Evolutionary conservation across 2,888 invertebrate genomes (phyloP).

Genomic region (Petrolisthes cinctipes): DNA sequence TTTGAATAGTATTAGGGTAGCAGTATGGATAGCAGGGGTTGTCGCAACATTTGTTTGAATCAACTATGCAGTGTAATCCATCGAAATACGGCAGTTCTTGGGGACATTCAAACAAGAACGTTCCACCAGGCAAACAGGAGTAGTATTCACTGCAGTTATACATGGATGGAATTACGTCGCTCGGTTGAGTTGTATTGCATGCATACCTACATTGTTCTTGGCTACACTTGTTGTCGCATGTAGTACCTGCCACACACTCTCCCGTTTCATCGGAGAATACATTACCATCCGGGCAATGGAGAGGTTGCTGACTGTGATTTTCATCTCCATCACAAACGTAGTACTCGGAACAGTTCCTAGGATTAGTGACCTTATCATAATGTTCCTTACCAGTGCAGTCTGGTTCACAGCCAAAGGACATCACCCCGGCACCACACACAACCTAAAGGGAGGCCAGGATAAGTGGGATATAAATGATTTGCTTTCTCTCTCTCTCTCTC

Average conservation of each 20-base stretch:
- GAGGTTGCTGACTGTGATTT: background rate
- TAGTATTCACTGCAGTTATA: background rate
- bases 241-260: too few relatives aligned
- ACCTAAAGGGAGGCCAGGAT: background rate
- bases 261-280: background rate
- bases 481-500: background rate
- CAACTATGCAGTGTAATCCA: background rate
- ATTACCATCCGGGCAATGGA: background rate
- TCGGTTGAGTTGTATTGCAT: too few relatives aligned
- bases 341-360: background rate
- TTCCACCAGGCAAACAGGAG: background rate
- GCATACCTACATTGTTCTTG: too few relatives aligned
- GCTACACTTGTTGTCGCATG: background rate
- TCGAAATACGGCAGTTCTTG: background rate
- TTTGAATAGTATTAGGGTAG: background rate
- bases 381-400: background rate
- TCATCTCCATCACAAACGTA: background rate
- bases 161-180: background rate
- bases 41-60: background rate
- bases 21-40: background rate
- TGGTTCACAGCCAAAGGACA: background rate
- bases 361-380: background rate
- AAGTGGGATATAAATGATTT: background rate
- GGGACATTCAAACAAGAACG: background rate
- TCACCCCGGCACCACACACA: conserved; percentile 7